Evolutionary conservation across 2,797 vertebrate genomes (phyloP).

Genomic region (Ispidina lecontei): DNA sequence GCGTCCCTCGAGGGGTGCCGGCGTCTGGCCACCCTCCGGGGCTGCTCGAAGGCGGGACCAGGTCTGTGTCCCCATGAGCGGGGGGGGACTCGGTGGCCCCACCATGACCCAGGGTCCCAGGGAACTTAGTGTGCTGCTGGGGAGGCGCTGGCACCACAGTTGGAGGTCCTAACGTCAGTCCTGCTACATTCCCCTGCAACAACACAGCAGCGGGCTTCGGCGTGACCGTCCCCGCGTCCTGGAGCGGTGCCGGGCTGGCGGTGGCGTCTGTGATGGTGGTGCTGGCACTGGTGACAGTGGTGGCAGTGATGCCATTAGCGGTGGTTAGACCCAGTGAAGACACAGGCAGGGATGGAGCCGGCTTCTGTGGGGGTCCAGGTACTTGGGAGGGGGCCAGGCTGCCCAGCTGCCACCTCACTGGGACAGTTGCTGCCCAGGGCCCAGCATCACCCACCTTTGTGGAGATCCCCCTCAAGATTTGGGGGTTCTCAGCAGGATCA

Average conservation of each 20-base stretch:
- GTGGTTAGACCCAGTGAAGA: background rate
- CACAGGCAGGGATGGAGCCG: rapidly evolving
- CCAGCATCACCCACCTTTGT: rapidly evolving
- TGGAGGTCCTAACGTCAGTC: background rate
- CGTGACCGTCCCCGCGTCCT: rapidly evolving
- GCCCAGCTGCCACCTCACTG: background rate
- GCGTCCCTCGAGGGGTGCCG: rapidly evolving
- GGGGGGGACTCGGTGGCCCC: background rate
- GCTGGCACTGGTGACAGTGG: rapidly evolving
- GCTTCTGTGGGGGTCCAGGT: background rate
- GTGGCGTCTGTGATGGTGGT: background rate
- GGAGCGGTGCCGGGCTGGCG: background rate
- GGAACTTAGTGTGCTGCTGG: background rate
- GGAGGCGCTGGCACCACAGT: rapidly evolving
- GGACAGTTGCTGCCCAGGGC: background rate
- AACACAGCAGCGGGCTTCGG: rapidly evolving
- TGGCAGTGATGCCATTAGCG: rapidly evolving
- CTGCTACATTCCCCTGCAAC: background rate
- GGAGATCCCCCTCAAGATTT: background rate
- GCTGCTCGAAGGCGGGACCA: background rate
- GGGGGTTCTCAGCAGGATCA: background rate
- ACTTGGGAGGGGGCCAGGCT: background rate
- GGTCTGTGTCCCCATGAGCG: background rate
- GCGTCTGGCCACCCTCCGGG: rapidly evolving
- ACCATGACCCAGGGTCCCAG: background rate